phyloP scores from a whole-genome alignment of 2,797 vertebrate species.

The Phalanger gymnotis region DNA sequence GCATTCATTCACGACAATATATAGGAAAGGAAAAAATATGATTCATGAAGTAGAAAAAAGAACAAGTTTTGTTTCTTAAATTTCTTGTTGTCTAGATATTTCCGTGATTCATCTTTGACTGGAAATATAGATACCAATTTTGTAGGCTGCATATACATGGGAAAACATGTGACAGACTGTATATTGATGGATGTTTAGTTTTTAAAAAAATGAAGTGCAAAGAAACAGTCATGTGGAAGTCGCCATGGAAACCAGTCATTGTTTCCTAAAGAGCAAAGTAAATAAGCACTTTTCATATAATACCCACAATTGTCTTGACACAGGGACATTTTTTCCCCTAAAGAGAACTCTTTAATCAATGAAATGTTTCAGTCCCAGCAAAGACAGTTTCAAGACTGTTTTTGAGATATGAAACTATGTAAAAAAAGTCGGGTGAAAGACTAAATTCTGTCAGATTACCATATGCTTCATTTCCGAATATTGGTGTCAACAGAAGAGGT shows the following conservation, averaged over 20 bases:
- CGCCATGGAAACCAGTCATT: slow-evolving; percentile 72
- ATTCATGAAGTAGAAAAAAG: slow-evolving; percentile 29
- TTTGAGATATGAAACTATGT: slow-evolving; percentile 27
- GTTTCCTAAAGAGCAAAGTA: slow-evolving; percentile 71
- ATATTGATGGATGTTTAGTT: not conserved
- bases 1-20: not conserved
- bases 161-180: slow-evolving; percentile 3
- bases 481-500: not conserved
- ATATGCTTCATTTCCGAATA: slow-evolving; percentile 16
- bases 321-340: slow-evolving; percentile 73
- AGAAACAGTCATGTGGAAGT: slow-evolving; percentile 46
- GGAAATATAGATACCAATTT: not conserved
- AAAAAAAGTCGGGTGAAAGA: slow-evolving; percentile 25
- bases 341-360: slow-evolving; percentile 75
- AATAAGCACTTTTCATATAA: slow-evolving; percentile 72
- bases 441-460: not conserved
- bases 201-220: not conserved
- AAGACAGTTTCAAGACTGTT: slow-evolving; percentile 55
- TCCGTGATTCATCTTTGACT: not conserved
- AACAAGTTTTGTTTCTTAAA: not conserved
- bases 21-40: not conserved
- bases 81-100: slow-evolving; percentile 35
- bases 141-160: not conserved
- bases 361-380: slow-evolving; percentile 48
- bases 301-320: slow-evolving; percentile 68